phyloP scores from a whole-genome alignment of 2,113 vertebrate species.

The Neopipo cinnamomea region DNA sequence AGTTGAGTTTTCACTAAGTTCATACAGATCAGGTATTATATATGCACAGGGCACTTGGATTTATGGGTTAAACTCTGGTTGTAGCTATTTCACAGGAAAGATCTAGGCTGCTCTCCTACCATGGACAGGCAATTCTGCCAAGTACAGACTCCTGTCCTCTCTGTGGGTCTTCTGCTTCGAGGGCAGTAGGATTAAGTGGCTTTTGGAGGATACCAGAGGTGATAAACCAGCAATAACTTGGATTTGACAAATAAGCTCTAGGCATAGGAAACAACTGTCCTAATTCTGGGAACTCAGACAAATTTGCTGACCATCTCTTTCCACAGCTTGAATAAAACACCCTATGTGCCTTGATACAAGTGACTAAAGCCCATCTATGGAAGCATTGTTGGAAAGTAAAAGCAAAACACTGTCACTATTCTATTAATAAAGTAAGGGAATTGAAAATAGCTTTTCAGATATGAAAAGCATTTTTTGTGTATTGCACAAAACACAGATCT shows the following conservation, averaged over 20 bases:
- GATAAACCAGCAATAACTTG: neutral
- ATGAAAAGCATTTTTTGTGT: neutral
- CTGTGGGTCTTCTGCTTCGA: neutral
- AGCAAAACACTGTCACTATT: neutral
- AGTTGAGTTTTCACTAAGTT: neutral
- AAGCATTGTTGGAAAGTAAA: neutral
- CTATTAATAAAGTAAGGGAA: neutral
- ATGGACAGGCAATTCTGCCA: neutral
- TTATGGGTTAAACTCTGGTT: neutral
- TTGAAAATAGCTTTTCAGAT: neutral
- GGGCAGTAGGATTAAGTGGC: neutral
- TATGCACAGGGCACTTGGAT: neutral
- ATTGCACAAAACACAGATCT: neutral
- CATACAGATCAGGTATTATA: neutral
- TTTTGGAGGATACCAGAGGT: neutral
- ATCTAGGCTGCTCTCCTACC: neutral
- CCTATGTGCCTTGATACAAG: neutral
- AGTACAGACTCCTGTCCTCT: neutral
- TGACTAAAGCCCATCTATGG: neutral
- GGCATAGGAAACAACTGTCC: neutral
- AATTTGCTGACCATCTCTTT: neutral
- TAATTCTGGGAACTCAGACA: neutral
- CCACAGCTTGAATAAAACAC: neutral
- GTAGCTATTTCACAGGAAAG: neutral
- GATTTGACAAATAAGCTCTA: neutral